These are phyloP conservation scores for Thereva unica DNA, from an alignment of 2,888 invertebrate species.

Conservation along the genomic window DNA sequence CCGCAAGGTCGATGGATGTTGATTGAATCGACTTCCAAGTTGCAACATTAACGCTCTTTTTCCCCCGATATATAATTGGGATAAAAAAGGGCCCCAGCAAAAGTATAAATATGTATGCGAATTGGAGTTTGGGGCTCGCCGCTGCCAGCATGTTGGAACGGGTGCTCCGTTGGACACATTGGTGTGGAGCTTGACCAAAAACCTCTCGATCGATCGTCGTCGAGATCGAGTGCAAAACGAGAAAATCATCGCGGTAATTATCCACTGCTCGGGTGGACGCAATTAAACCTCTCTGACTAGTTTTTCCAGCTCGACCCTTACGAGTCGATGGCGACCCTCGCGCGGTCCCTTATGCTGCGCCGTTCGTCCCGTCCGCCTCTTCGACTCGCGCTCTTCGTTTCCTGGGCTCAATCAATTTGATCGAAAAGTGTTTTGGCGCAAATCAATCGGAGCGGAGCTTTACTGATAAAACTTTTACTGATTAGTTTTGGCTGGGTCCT, in stretches of 20 bases:
- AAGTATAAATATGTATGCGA: constrained; percentile 45
- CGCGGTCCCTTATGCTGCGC: too few species aligned
- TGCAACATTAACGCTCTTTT: constrained; percentile 41
- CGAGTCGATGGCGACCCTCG: constrained; percentile 1
- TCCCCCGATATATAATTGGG: constrained; percentile 46
- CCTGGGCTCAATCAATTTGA: constrained; percentile 38
- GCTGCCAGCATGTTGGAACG: neutral
- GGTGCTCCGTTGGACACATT: constrained; percentile 1
- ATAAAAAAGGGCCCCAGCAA: constrained; percentile 45
- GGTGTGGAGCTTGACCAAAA: constrained; percentile 28
- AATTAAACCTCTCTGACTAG: constrained; percentile 46
- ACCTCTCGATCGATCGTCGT: constrained; percentile 4
- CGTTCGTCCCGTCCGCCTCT: neutral
- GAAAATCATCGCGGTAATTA: constrained; percentile 45
- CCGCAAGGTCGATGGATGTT: constrained; percentile 46
- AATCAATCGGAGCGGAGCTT: constrained; percentile 38
- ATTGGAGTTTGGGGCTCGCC: neutral
- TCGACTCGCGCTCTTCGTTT: constrained; percentile 13
- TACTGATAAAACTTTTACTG: constrained; percentile 42
- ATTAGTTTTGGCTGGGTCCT: constrained; percentile 38
- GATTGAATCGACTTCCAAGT: constrained; percentile 40
- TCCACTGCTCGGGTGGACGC: constrained; percentile 45
- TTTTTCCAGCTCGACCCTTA: constrained; percentile 42
- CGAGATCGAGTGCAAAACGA: constrained; percentile 42
- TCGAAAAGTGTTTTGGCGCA: constrained; percentile 35